Conservation (phyloP, 2,797 vertebrate species). For the Chiloscyllium punctatum region DNA sequence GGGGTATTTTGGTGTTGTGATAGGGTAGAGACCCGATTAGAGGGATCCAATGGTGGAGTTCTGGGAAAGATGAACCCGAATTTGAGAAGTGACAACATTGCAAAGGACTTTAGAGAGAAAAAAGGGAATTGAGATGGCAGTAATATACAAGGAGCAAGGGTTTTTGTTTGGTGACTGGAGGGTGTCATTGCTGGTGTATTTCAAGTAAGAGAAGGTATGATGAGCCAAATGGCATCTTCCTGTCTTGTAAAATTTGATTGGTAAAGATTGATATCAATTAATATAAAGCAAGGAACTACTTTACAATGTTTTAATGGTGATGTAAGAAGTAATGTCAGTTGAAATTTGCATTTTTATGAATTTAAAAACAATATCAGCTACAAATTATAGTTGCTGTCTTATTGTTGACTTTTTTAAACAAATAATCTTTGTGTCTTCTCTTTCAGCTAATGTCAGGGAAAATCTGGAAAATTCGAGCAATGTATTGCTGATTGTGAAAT, state of each 20-base stretch:
- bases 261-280: not conserved
- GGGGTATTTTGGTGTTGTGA: too few species aligned
- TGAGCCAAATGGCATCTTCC: not conserved
- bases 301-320: not conserved
- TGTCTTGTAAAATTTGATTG: not conserved
- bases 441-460: not conserved
- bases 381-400: not conserved
- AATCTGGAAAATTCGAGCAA: not conserved
- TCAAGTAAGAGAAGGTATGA: not conserved
- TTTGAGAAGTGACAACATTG: not conserved
- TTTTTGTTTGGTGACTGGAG: too few species aligned
- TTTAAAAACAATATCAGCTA: not conserved
- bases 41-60: not conserved
- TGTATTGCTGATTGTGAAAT: not conserved
- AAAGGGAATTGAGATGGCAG: not conserved
- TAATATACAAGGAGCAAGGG: not conserved
- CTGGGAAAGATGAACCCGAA: not conserved
- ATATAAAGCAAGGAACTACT: not conserved
- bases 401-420: not conserved
- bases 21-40: not conserved
- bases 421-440: not conserved
- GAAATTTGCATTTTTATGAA: not conserved
- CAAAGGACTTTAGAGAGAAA: not conserved
- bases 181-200: too few species aligned
- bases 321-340: not conserved